Conservation (phyloP, 2,113 vertebrate species). For the Petroica traversi region DNA sequence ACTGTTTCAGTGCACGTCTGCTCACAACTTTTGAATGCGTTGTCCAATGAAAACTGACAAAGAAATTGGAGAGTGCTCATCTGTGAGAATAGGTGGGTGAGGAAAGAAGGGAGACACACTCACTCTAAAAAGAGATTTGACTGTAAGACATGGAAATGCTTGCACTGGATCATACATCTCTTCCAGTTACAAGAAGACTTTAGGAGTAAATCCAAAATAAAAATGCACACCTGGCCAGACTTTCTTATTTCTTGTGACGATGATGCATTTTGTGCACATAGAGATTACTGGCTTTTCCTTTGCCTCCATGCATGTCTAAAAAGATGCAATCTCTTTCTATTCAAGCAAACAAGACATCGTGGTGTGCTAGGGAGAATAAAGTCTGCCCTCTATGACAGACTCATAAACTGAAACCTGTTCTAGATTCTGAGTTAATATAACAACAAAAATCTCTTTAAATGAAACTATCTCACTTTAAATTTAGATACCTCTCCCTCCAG, state of each 20-base stretch:
- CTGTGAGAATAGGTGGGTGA: background rate
- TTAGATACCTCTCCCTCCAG: too few species aligned
- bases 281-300: background rate
- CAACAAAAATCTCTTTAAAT: background rate
- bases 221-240: background rate
- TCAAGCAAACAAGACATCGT: background rate
- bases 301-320: background rate
- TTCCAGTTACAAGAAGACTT: background rate
- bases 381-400: background rate
- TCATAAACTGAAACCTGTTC: background rate
- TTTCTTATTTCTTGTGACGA: background rate
- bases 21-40: background rate
- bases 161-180: background rate
- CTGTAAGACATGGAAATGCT: background rate
- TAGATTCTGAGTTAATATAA: background rate
- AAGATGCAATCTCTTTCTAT: background rate
- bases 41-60: background rate
- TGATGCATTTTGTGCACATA: background rate
- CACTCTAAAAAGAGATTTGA: background rate
- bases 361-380: background rate
- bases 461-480: background rate
- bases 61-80: background rate
- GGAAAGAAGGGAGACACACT: background rate
- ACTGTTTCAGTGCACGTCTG: background rate
- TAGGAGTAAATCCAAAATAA: background rate